Conservation (phyloP, 2,888 invertebrate genomes). For the Ophioninae sp. region DNA sequence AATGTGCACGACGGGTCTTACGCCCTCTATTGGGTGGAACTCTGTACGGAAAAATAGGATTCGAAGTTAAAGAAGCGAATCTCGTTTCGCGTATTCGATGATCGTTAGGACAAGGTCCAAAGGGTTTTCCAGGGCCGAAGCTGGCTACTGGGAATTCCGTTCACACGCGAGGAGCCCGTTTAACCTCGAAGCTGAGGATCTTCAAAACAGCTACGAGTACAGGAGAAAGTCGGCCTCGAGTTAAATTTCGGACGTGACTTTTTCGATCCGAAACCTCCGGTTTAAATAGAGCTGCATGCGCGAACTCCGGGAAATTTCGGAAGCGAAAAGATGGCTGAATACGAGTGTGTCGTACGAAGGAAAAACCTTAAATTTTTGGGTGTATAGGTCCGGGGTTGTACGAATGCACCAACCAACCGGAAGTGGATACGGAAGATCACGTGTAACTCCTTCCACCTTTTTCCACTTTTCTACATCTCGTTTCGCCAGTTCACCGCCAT, state of each 20-base stretch:
- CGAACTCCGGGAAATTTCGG: slow-evolving; percentile 11
- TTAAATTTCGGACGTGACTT: slow-evolving; percentile 55
- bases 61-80: too few species aligned
- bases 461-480: slow-evolving; percentile 24
- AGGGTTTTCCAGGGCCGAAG: slow-evolving; percentile 18
- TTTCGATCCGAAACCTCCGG: slow-evolving; percentile 40
- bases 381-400: slow-evolving; percentile 12
- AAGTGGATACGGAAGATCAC: slow-evolving; percentile 52
- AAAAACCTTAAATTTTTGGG: slow-evolving; percentile 30
- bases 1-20: too few species aligned
- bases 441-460: slow-evolving; percentile 23
- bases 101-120: too few species aligned
- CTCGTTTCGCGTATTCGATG: too few species aligned
- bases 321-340: slow-evolving; percentile 12
- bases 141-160: slow-evolving; percentile 64
- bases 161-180: slow-evolving; percentile 54
- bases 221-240: slow-evolving; percentile 23
- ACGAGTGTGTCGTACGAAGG: slow-evolving; percentile 11
- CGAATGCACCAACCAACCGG: slow-evolving; percentile 30
- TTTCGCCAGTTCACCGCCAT: slow-evolving; percentile 29
- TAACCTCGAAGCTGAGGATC: not conserved
- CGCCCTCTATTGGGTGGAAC: too few species aligned
- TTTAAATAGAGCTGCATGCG: slow-evolving; percentile 36
- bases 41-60: too few species aligned
- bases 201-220: not conserved